Evolutionary conservation across 2,888 invertebrate genomes (phyloP), one percentile per base, ranked within the genome.

Genomic region (Drosophila stalkeri): DNA sequence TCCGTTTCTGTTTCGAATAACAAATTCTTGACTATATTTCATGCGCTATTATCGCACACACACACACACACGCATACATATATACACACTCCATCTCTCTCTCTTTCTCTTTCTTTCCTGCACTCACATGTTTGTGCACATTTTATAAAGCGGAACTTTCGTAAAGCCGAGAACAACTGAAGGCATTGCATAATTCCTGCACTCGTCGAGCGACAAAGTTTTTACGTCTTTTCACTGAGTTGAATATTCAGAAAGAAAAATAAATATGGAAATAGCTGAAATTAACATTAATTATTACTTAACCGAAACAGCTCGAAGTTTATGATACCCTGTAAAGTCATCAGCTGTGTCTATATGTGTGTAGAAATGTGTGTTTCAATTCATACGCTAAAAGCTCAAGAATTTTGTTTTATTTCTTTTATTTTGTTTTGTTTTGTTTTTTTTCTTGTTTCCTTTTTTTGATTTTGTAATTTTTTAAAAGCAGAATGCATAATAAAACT

Each of bases 401-500:
- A 51, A 51, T 33, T 51, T 33, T 31, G 12, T 33, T 18, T 33
- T 18, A 11, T 33, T 33, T 49, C 31, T 33, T 33, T 51, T 20
- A 14, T 35, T 51, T 35, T 51, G 31, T 33, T 51, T 35, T 20
- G 47, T 14, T 33, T 35, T 51, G 31, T 33, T 51, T 35, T 20
- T 27, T 14, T 33, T 51, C n/a, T 31, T 31, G 31, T 49, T 49
- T 49, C 31, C 31, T 6, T n/a, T 51, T 51, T 35, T 7, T 7
- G 12, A 20, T 51, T 51, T 51, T 51, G 51, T 51, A 51, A 35
- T 35, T 51, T 18, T 35, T 51, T 20, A 35, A 35, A 20, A 51
- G 51, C 51, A 35, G 51, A 51, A 51, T 51, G 51, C 51, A 51
- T 51, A 51, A 51, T 51, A 35, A 51, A 51, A 51, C 20, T 51